Base-by-base conservation (phyloP, 2,797 vertebrate genomes). In the Carapus acus region DNA sequence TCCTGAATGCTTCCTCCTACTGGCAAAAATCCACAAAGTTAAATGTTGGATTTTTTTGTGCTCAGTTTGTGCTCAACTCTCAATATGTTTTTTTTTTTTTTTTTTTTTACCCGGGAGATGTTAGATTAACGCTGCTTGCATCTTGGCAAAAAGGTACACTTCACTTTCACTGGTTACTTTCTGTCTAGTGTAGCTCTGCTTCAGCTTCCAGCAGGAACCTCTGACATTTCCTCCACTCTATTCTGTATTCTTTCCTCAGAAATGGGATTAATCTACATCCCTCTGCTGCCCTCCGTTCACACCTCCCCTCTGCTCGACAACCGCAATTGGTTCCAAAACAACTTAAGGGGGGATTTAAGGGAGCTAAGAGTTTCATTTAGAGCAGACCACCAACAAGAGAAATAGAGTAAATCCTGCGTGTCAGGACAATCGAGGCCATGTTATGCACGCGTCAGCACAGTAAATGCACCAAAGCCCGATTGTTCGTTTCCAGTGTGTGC, bases 201-300 rank as follows among this genome's bases (percentile, higher is more conserved):
- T 1, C 45, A 62, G 60, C 6, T 74, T 81, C 68, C 67, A 80
- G 55, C 71, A 72, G 71, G 62, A 69, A 41, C 42, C 22, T 58
- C 54, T 80, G 78, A 83, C 68, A 74, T 77, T 71, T 77, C 56
- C 54, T 62, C 31, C 55, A 71, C 43, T 33, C 49, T 68, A 40
- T 61, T 74, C 36, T 62, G 23, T 67, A 53, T 66, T 71, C 62
- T 67, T 65, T 29, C 43, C 51, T 68, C 57, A 41, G 50, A 72
- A 79, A 67, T 58, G 61, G 49, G 62, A 74, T 76, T 61, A 64
- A 67, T 78, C 66, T 67, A 60, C 48, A 42, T 44, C 36, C 34
- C 58, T 54, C 49, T 43, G 14, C 54, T 47, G 52, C 53, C 29
- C 58, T 62, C 62, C 68, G 67, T 71, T 74, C 76, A 79, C 62